Evolutionary conservation across 1,140 invertebrate species (phyloP).

Genomic region (Himalopsyche phryganea): DNA sequence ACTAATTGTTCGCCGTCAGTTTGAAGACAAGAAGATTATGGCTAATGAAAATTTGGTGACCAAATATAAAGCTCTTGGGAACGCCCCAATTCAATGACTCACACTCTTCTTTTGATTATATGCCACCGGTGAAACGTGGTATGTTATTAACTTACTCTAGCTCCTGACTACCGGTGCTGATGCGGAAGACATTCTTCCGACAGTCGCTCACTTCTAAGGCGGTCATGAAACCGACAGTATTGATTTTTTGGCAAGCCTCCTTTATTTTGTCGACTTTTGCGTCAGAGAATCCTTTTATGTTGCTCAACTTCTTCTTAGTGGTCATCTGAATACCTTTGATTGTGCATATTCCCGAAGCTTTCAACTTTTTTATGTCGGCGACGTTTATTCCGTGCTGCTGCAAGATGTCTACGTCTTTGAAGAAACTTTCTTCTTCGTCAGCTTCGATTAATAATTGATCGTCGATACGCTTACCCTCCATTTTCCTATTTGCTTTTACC

Average conservation of each 20-base stretch:
- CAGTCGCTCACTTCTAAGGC: conserved; percentile 70
- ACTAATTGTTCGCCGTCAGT: no score
- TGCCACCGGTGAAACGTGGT: no score
- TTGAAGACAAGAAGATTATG: no score
- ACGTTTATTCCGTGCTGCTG: conserved; percentile 54
- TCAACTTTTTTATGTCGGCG: conserved; percentile 74
- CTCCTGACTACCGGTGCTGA: conserved; percentile 70
- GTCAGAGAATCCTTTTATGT: conserved; percentile 76
- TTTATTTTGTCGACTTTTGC: conserved; percentile 83
- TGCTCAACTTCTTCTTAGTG: conserved; percentile 68
- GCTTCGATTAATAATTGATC: conserved; percentile 27
- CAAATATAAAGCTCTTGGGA: no score
- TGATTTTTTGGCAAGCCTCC: conserved; percentile 65
- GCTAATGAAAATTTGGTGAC: no score
- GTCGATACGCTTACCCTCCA: not conserved
- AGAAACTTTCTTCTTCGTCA: conserved; percentile 53
- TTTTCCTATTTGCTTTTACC: no score
- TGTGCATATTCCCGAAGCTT: conserved; percentile 74
- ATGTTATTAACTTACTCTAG: conserved; percentile 59
- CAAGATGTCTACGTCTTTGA: conserved; percentile 56
- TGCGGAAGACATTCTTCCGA: conserved; percentile 68
- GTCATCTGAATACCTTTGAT: conserved; percentile 80
- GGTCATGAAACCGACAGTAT: conserved; percentile 64
- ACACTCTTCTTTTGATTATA: no score
- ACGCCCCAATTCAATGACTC: no score